Evolutionary conservation across 2,113 vertebrate genomes (phyloP).

Genomic region (Excalfactoria chinensis): DNA sequence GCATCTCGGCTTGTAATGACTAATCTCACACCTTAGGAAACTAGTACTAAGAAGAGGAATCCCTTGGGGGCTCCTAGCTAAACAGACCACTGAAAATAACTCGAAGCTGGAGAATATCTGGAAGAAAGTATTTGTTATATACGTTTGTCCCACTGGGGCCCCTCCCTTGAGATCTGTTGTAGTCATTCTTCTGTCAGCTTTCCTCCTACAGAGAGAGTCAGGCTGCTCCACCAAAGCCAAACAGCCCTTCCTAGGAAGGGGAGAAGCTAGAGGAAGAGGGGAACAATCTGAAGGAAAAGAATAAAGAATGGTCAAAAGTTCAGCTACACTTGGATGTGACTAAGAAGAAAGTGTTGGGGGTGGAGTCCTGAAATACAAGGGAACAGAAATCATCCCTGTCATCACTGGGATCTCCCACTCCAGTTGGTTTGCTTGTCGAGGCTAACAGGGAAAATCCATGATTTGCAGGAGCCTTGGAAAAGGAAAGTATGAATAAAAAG

Average conservation of each 20-base stretch:
- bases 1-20: conserved; percentile 1
- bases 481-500: background rate
- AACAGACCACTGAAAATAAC: background rate
- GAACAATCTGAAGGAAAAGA: background rate
- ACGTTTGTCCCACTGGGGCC: background rate
- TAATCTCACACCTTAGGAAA: background rate
- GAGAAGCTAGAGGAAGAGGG: background rate
- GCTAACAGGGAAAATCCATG: background rate
- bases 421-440: background rate
- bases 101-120: background rate
- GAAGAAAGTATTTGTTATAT: background rate
- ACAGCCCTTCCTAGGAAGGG: background rate
- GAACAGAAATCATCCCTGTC: background rate
- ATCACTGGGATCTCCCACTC: background rate
- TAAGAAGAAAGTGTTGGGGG: background rate
- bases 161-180: background rate
- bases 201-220: background rate
- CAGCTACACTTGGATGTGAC: background rate
- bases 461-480: background rate
- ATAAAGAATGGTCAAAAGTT: background rate
- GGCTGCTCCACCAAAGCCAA: background rate
- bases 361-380: background rate
- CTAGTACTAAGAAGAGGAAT: background rate
- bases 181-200: background rate
- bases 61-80: background rate